These are phyloP conservation scores for Leucopsar rothschildi DNA, from an alignment of 2,113 vertebrate genomes.

Conservation along the genomic window DNA sequence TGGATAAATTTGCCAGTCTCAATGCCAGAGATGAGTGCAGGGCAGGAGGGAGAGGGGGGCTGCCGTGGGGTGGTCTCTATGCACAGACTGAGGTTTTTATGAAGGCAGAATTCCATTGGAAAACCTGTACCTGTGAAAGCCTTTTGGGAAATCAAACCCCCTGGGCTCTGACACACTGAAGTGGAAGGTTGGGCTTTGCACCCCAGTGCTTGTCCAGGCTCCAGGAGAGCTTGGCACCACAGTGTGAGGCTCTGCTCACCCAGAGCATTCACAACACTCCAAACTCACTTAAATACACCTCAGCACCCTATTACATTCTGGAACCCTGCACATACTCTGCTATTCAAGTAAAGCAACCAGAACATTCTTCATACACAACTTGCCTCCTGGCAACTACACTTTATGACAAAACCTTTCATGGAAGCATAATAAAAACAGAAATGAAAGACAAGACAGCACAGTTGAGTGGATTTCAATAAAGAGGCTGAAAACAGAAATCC, in stretches of 20 bases:
- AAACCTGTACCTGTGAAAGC: background rate
- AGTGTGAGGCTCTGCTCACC: background rate
- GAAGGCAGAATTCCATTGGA: background rate
- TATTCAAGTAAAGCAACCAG: background rate
- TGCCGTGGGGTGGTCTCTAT: background rate
- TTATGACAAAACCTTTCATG: background rate
- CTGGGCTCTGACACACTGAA: background rate
- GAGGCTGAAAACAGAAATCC: constrained; percentile 5
- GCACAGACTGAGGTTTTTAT: no score
- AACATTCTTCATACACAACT: background rate
- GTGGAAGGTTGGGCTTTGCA: background rate
- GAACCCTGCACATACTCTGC: background rate
- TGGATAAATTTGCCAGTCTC: background rate
- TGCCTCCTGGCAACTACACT: constrained; percentile 10
- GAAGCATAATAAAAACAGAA: background rate
- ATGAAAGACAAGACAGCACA: background rate
- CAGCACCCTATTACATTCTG: background rate
- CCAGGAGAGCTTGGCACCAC: background rate
- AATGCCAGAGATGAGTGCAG: background rate
- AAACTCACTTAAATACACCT: background rate
- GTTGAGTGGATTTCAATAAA: background rate
- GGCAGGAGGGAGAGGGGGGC: background rate
- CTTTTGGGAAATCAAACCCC: background rate
- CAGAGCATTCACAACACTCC: background rate
- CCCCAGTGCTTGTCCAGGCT: background rate